These are phyloP conservation scores for Grammomys dolichurus DNA, from an alignment of 2,113 vertebrate genomes.

Conservation along the genomic window DNA sequence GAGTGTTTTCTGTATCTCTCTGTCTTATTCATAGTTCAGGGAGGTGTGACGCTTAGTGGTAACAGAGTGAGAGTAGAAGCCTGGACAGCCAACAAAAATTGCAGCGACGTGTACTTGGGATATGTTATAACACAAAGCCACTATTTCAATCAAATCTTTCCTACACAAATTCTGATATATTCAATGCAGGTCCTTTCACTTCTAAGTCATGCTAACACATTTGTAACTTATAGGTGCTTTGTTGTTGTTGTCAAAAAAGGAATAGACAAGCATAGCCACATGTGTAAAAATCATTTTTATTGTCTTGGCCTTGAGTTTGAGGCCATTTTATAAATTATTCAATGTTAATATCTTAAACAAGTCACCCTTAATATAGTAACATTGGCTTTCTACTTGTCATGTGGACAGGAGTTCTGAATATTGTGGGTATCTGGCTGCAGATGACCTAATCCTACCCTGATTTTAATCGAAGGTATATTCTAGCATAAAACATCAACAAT, in stretches of 20 bases:
- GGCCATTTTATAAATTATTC: not conserved
- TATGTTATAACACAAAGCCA: not conserved
- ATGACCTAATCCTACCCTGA: not conserved
- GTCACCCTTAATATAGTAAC: not conserved
- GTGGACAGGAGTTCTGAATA: not conserved
- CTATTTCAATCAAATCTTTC: not conserved
- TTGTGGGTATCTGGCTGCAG: fast-evolving
- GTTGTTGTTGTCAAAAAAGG: not conserved
- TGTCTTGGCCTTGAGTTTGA: not conserved
- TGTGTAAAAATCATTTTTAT: not conserved
- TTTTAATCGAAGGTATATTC: not conserved
- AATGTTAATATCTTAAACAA: not conserved
- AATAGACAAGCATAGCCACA: not conserved
- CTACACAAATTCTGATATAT: not conserved
- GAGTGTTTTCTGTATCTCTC: not conserved
- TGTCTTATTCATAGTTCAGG: not conserved
- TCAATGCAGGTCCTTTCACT: not conserved
- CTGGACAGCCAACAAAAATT: not conserved
- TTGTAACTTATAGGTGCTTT: not conserved
- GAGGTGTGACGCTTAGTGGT: not conserved
- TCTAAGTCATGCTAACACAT: not conserved
- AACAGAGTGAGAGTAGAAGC: not conserved
- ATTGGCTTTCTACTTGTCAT: fast-evolving
- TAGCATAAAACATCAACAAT: not conserved
- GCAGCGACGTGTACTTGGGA: not conserved